Conservation (phyloP, 2,888 invertebrate genomes). For the Sphaerophoria rueppellii region DNA sequence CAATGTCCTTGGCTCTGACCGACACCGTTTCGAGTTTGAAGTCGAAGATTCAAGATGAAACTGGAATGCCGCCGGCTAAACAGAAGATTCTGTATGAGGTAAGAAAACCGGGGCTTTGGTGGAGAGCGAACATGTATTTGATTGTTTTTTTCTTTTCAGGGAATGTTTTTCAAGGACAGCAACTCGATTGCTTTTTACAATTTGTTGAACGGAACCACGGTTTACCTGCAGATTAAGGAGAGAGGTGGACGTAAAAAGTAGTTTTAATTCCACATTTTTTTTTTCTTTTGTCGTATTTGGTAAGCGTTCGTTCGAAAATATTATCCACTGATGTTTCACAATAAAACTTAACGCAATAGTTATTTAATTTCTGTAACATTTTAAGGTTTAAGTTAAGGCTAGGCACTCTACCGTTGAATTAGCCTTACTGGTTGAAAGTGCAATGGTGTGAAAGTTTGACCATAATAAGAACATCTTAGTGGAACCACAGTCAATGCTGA, state of each 20-base stretch:
- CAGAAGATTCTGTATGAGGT: conserved; percentile 98
- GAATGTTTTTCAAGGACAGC: conserved; percentile 98
- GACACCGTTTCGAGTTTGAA: conserved; percentile 94
- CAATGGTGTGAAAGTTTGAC: too few species aligned
- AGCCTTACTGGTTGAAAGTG: too few species aligned
- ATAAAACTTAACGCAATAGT: neutral
- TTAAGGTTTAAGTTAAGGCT: too few species aligned
- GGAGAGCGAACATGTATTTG: conserved; percentile 8
- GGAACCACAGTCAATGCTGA: too few species aligned
- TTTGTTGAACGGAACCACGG: conserved; percentile 90
- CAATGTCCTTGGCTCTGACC: conserved; percentile 88
- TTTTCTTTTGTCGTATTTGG: neutral
- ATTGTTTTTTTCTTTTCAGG: conserved; percentile 84
- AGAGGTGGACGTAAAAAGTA: conserved; percentile 98
- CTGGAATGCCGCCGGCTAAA: conserved; percentile 97
- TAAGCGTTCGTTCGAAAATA: neutral
- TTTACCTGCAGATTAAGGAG: conserved; percentile 97
- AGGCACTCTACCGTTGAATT: too few species aligned
- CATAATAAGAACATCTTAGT: too few species aligned
- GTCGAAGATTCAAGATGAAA: conserved; percentile 90
- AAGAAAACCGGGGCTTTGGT: conserved; percentile 69
- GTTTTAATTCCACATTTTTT: conserved; percentile 71
- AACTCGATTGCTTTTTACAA: conserved; percentile 98
- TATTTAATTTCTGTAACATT: neutral
- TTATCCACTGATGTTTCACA: neutral